Percentiles rank a stretch among this genome's conserved stretches.
Conservation (phyloP, 2,888 invertebrate genomes). For the Limnephilus rhombicus region DNA sequence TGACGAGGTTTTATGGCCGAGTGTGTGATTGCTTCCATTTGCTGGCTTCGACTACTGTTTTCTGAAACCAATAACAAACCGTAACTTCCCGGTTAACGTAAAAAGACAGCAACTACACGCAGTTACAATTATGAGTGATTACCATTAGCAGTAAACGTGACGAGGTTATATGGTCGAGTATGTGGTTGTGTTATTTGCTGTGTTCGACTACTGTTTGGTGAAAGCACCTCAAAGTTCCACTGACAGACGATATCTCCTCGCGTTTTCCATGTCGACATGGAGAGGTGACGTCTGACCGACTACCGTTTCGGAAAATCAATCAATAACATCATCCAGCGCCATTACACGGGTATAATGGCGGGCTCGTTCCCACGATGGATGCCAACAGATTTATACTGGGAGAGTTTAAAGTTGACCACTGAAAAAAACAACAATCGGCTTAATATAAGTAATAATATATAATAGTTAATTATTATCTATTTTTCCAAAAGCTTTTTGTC, state of each 20-base stretch:
- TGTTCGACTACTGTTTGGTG: neutral
- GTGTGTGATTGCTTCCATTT: no score
- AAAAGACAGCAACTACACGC: neutral
- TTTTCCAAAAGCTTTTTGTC: neutral
- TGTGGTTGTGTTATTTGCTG: neutral
- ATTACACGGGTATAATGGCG: conserved; percentile 38
- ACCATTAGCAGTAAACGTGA: neutral
- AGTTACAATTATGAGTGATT: neutral
- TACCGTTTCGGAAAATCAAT: conserved; percentile 51
- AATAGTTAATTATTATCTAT: neutral
- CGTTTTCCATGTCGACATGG: neutral
- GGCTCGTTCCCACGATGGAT: conserved; percentile 34
- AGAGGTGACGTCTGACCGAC: conserved; percentile 37
- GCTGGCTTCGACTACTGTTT: neutral
- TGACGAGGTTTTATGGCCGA: no score
- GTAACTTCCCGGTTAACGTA: no score
- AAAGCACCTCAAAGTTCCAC: neutral
- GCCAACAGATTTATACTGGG: neutral
- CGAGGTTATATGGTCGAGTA: neutral
- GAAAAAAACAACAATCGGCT: neutral
- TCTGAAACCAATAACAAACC: neutral
- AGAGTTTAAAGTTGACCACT: neutral
- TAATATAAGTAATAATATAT: neutral
- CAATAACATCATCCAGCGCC: conserved; percentile 48
- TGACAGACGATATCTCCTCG: neutral